Evolutionary conservation across 2,113 vertebrate genomes (phyloP).

Genomic region (Lepus europaeus): DNA sequence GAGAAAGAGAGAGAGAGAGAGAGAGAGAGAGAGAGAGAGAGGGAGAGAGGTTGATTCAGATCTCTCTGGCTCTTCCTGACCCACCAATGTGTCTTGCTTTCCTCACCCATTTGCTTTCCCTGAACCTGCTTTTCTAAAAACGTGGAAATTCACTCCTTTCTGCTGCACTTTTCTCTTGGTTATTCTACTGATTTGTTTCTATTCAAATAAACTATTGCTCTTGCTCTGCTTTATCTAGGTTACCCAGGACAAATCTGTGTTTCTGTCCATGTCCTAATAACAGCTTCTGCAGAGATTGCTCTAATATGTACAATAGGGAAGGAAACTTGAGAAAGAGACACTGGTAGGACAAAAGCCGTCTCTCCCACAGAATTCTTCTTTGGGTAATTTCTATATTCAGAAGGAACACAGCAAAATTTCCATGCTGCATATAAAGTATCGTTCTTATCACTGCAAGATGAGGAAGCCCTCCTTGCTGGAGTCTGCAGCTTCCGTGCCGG

Average conservation of each 20-base stretch:
- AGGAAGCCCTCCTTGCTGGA: constrained; percentile 66
- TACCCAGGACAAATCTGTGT: constrained; percentile 75
- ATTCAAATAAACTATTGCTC: constrained; percentile 82
- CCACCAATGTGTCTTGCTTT: constrained; percentile 77
- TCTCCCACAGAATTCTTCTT: constrained; percentile 64
- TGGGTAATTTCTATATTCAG: constrained; percentile 64
- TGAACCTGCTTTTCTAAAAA: constrained; percentile 82
- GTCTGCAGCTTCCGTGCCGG: background rate
- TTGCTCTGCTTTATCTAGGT: constrained; percentile 81
- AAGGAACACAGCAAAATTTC: constrained; percentile 68
- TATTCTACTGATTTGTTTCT: constrained; percentile 83
- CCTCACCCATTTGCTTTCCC: constrained; percentile 77
- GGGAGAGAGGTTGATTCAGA: constrained; percentile 37
- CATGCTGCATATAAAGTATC: constrained; percentile 61
- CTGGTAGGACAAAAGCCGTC: constrained; percentile 64
- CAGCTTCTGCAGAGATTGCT: constrained; percentile 69
- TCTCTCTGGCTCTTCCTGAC: constrained; percentile 64
- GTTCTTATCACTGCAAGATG: constrained; percentile 72
- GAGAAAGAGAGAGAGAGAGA: background rate
- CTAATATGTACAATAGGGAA: constrained; percentile 71
- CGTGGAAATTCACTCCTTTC: constrained; percentile 78
- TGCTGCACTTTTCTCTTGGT: constrained; percentile 69
- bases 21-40: background rate
- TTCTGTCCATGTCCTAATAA: constrained; percentile 64
- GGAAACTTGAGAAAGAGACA: constrained; percentile 69